Conservation (phyloP, 2,113 vertebrate species). For the Zeus faber region DNA sequence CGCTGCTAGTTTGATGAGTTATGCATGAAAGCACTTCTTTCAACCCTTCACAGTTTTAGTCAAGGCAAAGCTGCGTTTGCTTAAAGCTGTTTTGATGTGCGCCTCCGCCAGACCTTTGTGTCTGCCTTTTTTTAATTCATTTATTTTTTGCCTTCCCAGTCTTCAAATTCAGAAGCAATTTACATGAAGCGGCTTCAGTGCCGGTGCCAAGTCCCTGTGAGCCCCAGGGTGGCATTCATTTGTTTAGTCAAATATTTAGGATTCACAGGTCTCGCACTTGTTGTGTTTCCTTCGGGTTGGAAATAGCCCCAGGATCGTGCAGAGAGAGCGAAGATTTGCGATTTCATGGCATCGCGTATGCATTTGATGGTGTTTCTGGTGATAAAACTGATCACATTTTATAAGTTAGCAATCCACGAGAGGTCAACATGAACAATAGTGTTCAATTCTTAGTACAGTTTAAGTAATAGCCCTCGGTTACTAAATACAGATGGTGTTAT, state of each 20-base stretch:
- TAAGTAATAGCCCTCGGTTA: too few species aligned
- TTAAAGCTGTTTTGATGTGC: conserved; percentile 57
- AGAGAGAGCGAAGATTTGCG: not conserved
- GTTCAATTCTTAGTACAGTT: too few species aligned
- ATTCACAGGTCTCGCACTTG: too few species aligned
- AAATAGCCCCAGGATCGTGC: not conserved
- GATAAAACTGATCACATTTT: too few species aligned
- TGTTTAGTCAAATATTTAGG: conserved; percentile 8
- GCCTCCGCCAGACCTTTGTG: conserved; percentile 58
- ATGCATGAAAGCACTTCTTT: conserved; percentile 67
- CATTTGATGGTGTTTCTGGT: too few species aligned
- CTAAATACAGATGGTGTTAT: too few species aligned
- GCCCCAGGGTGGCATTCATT: conserved; percentile 19
- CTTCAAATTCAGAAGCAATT: conserved; percentile 44
- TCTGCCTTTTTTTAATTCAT: conserved; percentile 34
- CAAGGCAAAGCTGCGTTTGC: conserved; percentile 46
- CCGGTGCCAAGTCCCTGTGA: too few species aligned
- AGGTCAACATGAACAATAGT: too few species aligned
- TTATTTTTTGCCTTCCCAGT: conserved; percentile 42
- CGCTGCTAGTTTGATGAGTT: conserved; percentile 63
- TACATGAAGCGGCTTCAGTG: too few species aligned
- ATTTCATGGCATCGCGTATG: too few species aligned
- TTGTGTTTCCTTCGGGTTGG: not conserved
- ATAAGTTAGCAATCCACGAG: too few species aligned
- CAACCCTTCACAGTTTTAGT: conserved; percentile 49